Base-by-base conservation (phyloP, 2,888 invertebrate genomes). In the Nomada fucata region DNA sequence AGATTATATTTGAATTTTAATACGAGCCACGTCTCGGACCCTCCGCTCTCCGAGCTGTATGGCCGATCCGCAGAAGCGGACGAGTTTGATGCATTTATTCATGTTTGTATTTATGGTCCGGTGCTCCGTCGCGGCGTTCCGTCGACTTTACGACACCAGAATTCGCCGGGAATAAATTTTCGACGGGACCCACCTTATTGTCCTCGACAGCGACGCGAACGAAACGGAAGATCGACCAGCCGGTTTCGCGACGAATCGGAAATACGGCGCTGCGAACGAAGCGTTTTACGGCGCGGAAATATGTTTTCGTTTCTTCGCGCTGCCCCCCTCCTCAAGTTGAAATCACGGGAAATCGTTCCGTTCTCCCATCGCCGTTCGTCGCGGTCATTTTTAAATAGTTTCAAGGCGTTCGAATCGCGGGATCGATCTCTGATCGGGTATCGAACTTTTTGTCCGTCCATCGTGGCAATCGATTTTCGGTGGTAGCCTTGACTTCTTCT, bases 1-100 rank as follows among this genome's bases (percentile, higher is more conserved):
- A 86, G 89, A 90, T 90, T 89, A 88, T 88, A 92, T 91, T 91
- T 90, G 90, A 91, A 92, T 91, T 90, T 91, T 91, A 91, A 91
- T 89, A 88, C 71, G 80, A 77, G 52, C 70, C 78, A 52, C 73
- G 47, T 75, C 69, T 76, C 57, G 69, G 59, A 42, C 75, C 70
- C 78, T 61, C 44, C 61, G 26, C 23, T 1, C 57, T 60, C 55
- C 60, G 71, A 65, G 47, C 50, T 10, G 59, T 65, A n/a, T 59
- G 63, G 50, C 61, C 75, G 79, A 82, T 84, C 75, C 29, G 78
- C 36, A 68, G 18, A 63, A 84, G 53, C 78, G 55, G 69, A 23
- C 65, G 86, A 85, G 85, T 89, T 89, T 83, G 88, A 89, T 91
- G 90, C 90, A 92, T 92, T 90, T 92, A 92, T 92, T 91, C 90